Evolutionary conservation across 2,113 vertebrate species (phyloP).

Genomic region (Ptychochromis oligacanthus): DNA sequence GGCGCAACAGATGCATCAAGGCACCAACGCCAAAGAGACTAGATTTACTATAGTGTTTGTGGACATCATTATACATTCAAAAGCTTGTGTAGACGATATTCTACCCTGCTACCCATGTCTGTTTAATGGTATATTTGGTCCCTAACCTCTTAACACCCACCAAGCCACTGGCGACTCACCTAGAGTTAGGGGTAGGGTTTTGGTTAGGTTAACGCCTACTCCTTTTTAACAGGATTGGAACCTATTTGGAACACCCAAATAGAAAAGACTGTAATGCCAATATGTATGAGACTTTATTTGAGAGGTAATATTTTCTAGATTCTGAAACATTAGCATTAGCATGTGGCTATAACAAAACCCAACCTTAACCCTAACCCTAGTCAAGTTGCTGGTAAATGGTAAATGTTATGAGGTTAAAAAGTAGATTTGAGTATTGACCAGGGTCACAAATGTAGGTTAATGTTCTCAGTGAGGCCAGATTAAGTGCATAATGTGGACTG

Average conservation of each 20-base stretch:
- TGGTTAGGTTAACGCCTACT: not conserved
- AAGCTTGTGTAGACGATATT: not conserved
- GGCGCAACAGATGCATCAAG: not conserved
- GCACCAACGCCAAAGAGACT: not conserved
- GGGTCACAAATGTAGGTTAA: not conserved
- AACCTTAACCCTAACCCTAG: not conserved
- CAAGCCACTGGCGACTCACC: not conserved
- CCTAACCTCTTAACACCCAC: not conserved
- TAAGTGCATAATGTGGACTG: not conserved
- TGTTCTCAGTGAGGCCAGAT: fast-evolving
- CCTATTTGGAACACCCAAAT: not conserved
- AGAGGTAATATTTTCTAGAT: not conserved
- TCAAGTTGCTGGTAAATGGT: not conserved
- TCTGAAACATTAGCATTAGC: not conserved
- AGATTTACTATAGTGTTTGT: not conserved
- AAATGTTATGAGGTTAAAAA: not conserved
- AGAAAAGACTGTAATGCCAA: not conserved
- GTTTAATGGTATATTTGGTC: not conserved
- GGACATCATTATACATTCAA: not conserved
- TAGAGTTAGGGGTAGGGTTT: not conserved
- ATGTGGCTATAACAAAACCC: not conserved
- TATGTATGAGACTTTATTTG: not conserved
- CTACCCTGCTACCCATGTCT: not conserved
- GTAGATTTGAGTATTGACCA: not conserved
- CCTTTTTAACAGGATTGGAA: fast-evolving